Evolutionary conservation across 2,888 invertebrate genomes (phyloP), one percentile per base, ranked within the genome.

Genomic region (Chironomus riparius): DNA sequence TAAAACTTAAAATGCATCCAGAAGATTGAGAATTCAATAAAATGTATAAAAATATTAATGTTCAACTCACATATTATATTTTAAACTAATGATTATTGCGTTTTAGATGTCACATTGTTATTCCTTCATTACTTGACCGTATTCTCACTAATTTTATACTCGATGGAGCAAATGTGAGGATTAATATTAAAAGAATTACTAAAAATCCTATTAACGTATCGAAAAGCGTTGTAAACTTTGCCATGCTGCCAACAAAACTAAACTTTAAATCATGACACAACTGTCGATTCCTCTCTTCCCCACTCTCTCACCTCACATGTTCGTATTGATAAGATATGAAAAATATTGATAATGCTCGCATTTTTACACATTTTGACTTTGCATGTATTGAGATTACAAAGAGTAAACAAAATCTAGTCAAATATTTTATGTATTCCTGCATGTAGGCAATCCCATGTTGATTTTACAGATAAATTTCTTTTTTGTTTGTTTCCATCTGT

Each of bases 81-180:
- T 38, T 10, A 38, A 38, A 38, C 10, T 38, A 38, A 38, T 38
- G 7, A 38, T 38, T 38, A 38, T 65, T 22, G 6, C 15, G 1
- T 65, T 47, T 15, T 4, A 15, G 10, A 38, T 47, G 10, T 68
- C n/a, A 21, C 47, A 47, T 68, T 68, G n/a, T 12, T 12, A 47
- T n/a, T 73, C 18, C 56, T 3, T 56, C 38, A 21, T 24, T 24
- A 47, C 21, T 12, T 24, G 38, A 74, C 47, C 74, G 21, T 7
- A 12, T 12, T 13, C 24, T 15, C 12, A 65, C 62, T 28, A 73
- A 65, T 6, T 47, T n/a, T 5, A 47, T 61, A 68, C 65, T 74
- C 47, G 74, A 47, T 22, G 74, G 74, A 15, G 74, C 61, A 74
- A 74, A 74, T 22, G 65, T 62, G 10, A 74, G 24, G 15, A 74